These are phyloP conservation scores for Kryptolebias marmoratus DNA, from an alignment of 2,113 vertebrate species.

Conservation along the genomic window DNA sequence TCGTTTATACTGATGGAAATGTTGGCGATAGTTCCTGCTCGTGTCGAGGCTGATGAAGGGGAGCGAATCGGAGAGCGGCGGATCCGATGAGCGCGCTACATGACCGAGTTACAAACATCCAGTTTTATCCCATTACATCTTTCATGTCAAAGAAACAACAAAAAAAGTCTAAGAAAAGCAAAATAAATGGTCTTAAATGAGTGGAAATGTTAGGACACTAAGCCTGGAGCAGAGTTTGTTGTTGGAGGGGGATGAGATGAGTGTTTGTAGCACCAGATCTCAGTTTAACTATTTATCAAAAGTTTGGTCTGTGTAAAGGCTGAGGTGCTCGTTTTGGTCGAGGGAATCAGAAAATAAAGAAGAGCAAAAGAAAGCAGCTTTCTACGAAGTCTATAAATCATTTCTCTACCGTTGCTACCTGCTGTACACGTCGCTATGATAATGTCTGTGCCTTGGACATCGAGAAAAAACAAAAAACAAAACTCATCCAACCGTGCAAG, in stretches of 20 bases:
- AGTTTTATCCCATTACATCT: background rate
- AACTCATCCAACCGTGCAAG: constrained; percentile 40
- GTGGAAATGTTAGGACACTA: no score
- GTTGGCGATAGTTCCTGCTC: background rate
- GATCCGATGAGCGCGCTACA: background rate
- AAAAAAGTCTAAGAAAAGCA: background rate
- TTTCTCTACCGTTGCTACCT: constrained; percentile 41
- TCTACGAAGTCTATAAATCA: constrained; percentile 31
- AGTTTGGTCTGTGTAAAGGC: constrained; percentile 55
- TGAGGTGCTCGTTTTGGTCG: constrained; percentile 41
- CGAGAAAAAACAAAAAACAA: constrained; percentile 34
- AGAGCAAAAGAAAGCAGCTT: constrained; percentile 55
- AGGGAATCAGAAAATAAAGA: constrained; percentile 23
- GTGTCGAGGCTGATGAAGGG: constrained; percentile 15
- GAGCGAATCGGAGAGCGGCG: constrained; percentile 12
- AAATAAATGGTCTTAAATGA: background rate
- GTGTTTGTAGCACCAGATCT: constrained; percentile 59
- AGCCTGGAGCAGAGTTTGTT: background rate
- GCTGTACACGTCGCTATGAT: constrained; percentile 64
- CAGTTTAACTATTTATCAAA: constrained; percentile 48
- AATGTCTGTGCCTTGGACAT: constrained; percentile 81
- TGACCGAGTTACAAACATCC: background rate
- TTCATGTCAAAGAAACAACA: no score
- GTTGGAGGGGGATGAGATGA: background rate
- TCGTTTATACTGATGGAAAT: background rate